phyloP scores from a whole-genome alignment of 1,140 invertebrate species.

The Sminthurinus signatus region DNA sequence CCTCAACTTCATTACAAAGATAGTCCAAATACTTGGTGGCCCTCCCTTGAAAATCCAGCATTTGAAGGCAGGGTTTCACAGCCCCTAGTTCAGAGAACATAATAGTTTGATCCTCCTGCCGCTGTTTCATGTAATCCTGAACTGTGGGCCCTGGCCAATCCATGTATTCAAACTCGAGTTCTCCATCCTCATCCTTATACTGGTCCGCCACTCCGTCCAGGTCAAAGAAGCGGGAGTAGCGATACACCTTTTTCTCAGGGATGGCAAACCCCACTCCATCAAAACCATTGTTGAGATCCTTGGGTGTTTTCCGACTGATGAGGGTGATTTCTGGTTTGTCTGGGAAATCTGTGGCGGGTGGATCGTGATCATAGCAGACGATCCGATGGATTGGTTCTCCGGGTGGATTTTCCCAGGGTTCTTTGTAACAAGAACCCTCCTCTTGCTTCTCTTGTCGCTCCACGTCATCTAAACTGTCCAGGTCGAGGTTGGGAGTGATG shows the following conservation, averaged over 20 bases:
- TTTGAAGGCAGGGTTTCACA: not conserved
- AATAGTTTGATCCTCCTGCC: not conserved
- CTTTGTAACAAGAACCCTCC: no score
- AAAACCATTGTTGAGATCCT: not conserved
- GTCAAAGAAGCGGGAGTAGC: not conserved
- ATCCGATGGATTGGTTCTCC: no score
- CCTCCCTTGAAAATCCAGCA: slow-evolving; percentile 4
- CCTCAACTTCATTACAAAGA: slow-evolving; percentile 5
- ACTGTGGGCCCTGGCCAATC: slow-evolving; percentile 3
- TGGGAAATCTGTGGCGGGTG: no score
- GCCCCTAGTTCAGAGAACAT: not conserved
- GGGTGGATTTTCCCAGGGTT: no score
- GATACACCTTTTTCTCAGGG: not conserved
- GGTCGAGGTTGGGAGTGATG: no score
- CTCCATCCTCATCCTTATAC: not conserved
- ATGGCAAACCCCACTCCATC: not conserved
- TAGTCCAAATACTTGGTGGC: slow-evolving; percentile 2
- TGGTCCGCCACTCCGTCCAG: not conserved
- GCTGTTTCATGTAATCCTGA: not conserved
- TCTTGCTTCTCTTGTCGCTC: no score
- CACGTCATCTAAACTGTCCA: no score
- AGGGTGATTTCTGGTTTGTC: no score
- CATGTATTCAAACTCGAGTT: not conserved
- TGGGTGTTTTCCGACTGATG: no score
- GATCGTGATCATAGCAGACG: no score